phyloP scores from a whole-genome alignment of 2,888 invertebrate species.

The Acleris holmiana region DNA sequence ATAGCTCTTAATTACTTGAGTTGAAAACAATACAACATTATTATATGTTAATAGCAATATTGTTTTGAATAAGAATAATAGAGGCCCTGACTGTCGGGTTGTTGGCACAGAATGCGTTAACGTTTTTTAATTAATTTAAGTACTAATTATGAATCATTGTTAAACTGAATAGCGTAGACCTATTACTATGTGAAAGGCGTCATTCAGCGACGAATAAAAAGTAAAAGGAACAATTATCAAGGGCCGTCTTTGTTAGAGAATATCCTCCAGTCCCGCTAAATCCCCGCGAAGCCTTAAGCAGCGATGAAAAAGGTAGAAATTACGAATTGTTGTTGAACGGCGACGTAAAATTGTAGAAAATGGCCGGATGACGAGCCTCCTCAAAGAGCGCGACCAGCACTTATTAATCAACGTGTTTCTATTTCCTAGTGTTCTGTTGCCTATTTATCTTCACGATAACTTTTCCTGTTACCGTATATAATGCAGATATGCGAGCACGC shows the following conservation, averaged over 20 bases:
- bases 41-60: too few species aligned
- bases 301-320: slow-evolving; percentile 33
- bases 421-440: not conserved
- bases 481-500: slow-evolving; percentile 17
- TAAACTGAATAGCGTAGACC: not conserved
- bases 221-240: slow-evolving; percentile 5
- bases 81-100: too few species aligned
- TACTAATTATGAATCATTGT: not conserved
- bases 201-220: not conserved
- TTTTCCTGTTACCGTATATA: slow-evolving; percentile 6
- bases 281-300: slow-evolving; percentile 36
- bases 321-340: slow-evolving; percentile 46
- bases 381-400: slow-evolving; percentile 29
- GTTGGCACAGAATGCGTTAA: too few species aligned
- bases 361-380: slow-evolving; percentile 57
- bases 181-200: not conserved
- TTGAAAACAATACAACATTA: too few species aligned
- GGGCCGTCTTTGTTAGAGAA: slow-evolving; percentile 10
- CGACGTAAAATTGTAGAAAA: slow-evolving; percentile 63
- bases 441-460: slow-evolving; percentile 1
- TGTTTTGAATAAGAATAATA: too few species aligned
- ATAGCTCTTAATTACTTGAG: too few species aligned
- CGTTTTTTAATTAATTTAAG: too few species aligned
- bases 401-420: not conserved
- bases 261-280: slow-evolving; percentile 4